Base-by-base conservation (phyloP, 2,113 vertebrate species). In the Aptenodytes patagonicus region DNA sequence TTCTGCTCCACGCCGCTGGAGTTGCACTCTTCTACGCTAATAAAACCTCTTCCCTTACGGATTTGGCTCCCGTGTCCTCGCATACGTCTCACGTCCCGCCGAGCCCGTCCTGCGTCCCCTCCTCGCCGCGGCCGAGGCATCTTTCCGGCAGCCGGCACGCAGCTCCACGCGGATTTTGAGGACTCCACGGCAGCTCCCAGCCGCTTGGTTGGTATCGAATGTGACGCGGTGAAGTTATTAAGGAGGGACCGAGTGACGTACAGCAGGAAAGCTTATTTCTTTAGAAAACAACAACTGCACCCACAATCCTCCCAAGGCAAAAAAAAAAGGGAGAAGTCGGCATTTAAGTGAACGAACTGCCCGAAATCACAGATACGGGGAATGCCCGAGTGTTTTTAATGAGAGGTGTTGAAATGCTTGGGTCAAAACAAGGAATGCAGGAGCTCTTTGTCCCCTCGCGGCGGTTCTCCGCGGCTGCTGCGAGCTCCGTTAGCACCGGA, bases 381-480 rank as follows among this genome's bases (percentile, higher is more conserved):
- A 21, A 83, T 2, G 22, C 13, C n/a, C 6, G 5, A 6, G 18
- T 7, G 22, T 6, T 83, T 38, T 28, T 42, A 21, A 24, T 6
- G 47, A 28, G 3, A 25, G 17, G 4, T 6, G 10, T 13, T 21
- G 62, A 17, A 55, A 44, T 2, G 7, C 7, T 24, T 3, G 13
- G 64, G 32, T 19, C 18, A 17, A 17, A 52, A 25, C 20, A 9
- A 5, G 13, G 1, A 64, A 29, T 0, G 5, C 2, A 9, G 19
- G 19, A 54, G 69, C 34, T 26, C 22, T 46, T 3, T 9, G 31
- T 12, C 28, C 61, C 34, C 34, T 55, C 1, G 36, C 20, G 6
- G 25, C 0, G 17, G 7, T 32, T 31, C 8, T 44, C 38, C 2
- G 24, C 1, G 5, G 54, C 29, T 52, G 28, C 47, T 1, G 40